phyloP scores from a whole-genome alignment of 2,113 vertebrate species.

The Amia ocellicauda region DNA sequence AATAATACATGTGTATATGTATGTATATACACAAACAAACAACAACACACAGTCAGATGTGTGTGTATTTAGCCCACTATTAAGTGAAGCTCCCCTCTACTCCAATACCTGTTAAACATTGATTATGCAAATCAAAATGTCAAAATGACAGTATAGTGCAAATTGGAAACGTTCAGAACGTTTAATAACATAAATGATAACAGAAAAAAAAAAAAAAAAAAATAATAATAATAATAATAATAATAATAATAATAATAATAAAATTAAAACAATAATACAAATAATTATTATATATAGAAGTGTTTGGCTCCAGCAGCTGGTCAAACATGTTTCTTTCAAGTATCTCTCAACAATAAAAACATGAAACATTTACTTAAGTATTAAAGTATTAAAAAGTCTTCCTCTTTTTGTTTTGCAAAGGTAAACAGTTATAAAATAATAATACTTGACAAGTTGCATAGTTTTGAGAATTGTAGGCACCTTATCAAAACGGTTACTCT shows the following conservation, averaged over 20 bases:
- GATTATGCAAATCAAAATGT: slow-evolving; percentile 82
- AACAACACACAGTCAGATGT: too few species aligned
- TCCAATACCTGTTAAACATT: slow-evolving; percentile 84
- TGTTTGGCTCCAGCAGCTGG: slow-evolving; percentile 96
- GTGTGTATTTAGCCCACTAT: slow-evolving; percentile 75
- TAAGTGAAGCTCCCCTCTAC: slow-evolving; percentile 81
- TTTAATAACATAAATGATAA: slow-evolving; percentile 43
- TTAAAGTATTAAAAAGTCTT: slow-evolving; percentile 69
- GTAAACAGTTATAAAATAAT: slow-evolving; percentile 79
- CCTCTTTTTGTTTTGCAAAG: slow-evolving; percentile 67
- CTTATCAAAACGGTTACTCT: slow-evolving; percentile 78
- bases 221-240: slow-evolving; percentile 48
- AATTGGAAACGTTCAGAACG: slow-evolving; percentile 84
- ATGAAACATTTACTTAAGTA: slow-evolving; percentile 75
- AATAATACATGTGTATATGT: too few species aligned
- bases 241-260: slow-evolving; percentile 51
- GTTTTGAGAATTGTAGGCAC: slow-evolving; percentile 89
- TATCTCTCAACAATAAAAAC: slow-evolving; percentile 86
- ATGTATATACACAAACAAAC: too few species aligned
- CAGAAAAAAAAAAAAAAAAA: slow-evolving; percentile 42
- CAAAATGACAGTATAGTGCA: slow-evolving; percentile 94
- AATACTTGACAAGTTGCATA: slow-evolving; percentile 95
- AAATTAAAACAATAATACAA: slow-evolving; percentile 25
- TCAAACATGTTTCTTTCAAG: slow-evolving; percentile 98
- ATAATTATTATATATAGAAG: slow-evolving; percentile 75